Evolutionary conservation across 2,888 invertebrate genomes (phyloP).

Genomic region (Drepanosiphum platanoidis): DNA sequence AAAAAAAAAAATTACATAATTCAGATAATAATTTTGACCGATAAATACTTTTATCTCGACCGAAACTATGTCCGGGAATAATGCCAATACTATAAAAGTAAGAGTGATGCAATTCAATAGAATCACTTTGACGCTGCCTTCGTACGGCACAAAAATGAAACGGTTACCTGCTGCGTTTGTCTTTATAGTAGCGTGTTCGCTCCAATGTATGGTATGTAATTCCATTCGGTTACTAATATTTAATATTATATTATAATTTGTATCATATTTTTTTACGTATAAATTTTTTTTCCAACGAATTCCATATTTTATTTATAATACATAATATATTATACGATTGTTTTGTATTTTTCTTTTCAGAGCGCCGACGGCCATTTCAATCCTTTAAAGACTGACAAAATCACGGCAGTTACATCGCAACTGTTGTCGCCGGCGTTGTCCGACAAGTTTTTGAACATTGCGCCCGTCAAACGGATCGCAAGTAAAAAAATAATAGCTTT

Average conservation of each 20-base stretch:
- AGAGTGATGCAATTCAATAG: not conserved
- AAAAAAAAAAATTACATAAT: conserved; percentile 6
- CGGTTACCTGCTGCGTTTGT: not conserved
- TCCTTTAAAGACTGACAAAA: no score
- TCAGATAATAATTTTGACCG: conserved; percentile 35
- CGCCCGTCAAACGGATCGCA: not conserved
- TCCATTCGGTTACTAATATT: not conserved
- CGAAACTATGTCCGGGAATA: not conserved
- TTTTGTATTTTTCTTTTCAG: no score
- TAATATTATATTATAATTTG: not conserved
- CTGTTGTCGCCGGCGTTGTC: not conserved
- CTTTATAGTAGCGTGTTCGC: not conserved
- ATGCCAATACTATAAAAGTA: conserved; percentile 1
- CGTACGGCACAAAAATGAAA: not conserved
- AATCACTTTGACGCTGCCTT: not conserved
- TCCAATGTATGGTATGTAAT: not conserved
- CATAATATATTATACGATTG: no score
- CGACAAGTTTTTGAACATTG: not conserved
- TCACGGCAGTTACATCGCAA: no score
- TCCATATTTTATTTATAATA: no score
- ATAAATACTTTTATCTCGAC: not conserved
- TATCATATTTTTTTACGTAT: not conserved
- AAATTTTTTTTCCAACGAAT: no score
- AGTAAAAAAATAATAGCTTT: not conserved
- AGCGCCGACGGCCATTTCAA: no score